Conservation (phyloP, 2,797 vertebrate genomes). For the Danio tinwini region DNA sequence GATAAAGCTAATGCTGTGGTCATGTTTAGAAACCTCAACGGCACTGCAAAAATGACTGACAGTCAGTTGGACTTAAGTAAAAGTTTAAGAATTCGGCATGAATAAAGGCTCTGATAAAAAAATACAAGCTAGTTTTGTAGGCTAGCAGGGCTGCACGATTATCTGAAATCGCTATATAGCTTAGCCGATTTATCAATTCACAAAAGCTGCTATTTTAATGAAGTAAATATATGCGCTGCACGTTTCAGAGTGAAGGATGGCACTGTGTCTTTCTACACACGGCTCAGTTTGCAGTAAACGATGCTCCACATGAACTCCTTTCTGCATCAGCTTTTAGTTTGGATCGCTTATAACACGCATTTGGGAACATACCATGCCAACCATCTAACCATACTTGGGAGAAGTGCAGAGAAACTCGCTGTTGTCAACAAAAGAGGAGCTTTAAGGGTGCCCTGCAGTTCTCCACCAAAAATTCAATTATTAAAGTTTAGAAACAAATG, state of each 20-base stretch:
- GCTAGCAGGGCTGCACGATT: not conserved
- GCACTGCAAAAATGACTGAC: constrained; percentile 32
- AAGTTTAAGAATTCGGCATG: not conserved
- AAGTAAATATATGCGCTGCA: not conserved
- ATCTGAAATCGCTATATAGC: not conserved
- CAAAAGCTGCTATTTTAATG: not conserved
- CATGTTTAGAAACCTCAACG: constrained; percentile 51
- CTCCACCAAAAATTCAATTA: not conserved
- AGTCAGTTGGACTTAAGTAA: constrained; percentile 3
- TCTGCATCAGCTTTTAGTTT: not conserved
- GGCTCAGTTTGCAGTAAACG: not conserved
- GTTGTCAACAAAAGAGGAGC: not conserved
- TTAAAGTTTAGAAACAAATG: not conserved
- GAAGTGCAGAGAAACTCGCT: not conserved
- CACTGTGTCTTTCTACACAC: not conserved
- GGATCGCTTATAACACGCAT: not conserved
- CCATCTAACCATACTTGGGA: not conserved
- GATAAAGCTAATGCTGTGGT: constrained; percentile 34
- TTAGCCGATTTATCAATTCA: not conserved
- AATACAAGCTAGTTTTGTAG: not conserved
- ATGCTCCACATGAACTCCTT: not conserved
- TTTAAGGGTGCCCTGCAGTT: not conserved
- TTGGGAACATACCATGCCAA: not conserved
- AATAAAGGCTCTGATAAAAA: not conserved
- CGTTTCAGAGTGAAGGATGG: not conserved